Evolutionary conservation across 2,797 vertebrate genomes (phyloP).

Genomic region (Enteromius unitaeniatus): DNA sequence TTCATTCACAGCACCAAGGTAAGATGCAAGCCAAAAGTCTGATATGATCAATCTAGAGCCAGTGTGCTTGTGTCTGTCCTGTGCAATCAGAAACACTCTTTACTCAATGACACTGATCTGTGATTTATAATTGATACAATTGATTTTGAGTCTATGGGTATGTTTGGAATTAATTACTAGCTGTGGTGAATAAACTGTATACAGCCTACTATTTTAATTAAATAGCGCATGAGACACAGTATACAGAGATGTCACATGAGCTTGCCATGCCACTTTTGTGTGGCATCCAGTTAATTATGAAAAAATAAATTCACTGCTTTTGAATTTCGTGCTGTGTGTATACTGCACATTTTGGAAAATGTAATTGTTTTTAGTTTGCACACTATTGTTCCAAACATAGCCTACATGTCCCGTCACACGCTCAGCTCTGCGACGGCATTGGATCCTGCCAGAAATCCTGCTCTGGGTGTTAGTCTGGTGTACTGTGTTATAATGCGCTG

Average conservation of each 20-base stretch:
- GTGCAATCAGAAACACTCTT: neutral
- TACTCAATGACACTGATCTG: neutral
- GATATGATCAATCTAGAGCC: constrained; percentile 3
- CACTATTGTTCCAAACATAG: constrained; percentile 3
- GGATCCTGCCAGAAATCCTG: neutral
- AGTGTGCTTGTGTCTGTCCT: neutral
- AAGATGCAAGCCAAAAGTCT: constrained; percentile 49
- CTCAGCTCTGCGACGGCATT: neutral
- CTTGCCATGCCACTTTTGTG: neutral
- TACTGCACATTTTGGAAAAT: neutral
- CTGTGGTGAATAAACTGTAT: too few relatives aligned
- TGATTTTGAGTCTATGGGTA: constrained; percentile 3
- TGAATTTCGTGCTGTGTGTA: neutral
- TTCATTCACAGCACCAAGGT: constrained; percentile 59
- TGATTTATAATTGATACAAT: constrained; percentile 17
- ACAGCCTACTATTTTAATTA: neutral
- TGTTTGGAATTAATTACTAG: constrained; percentile 13
- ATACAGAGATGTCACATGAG: neutral
- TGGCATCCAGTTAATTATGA: neutral
- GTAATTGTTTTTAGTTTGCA: neutral
- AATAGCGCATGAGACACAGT: neutral
- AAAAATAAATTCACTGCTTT: neutral
- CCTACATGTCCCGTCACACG: neutral
- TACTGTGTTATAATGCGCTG: neutral
- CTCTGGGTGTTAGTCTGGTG: neutral